phyloP scores from a whole-genome alignment of 2,888 invertebrate species.

The Epirrhoe alternata region DNA sequence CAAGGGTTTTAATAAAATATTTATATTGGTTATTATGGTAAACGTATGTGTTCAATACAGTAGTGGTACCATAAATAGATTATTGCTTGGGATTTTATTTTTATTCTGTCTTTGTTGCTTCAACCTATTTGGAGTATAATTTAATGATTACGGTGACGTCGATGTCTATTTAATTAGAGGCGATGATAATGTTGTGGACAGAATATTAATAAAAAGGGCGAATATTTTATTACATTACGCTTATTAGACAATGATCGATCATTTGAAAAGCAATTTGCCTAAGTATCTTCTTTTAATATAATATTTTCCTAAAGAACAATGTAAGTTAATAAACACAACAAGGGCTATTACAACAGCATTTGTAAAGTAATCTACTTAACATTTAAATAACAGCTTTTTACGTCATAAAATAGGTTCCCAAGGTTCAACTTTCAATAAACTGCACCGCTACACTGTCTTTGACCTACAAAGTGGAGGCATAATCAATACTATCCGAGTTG shows the following conservation, averaged over 20 bases:
- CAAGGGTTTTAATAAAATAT: not conserved
- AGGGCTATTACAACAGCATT: too few relatives aligned
- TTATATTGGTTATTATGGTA: slow-evolving; percentile 4
- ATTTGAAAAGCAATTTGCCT: not conserved
- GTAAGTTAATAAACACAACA: not conserved
- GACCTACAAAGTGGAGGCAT: slow-evolving; percentile 23
- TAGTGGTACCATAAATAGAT: slow-evolving; percentile 29
- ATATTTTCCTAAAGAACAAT: not conserved
- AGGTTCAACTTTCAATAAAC: not conserved
- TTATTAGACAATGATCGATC: not conserved
- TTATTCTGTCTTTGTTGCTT: slow-evolving; percentile 28
- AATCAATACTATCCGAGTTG: slow-evolving; percentile 34
- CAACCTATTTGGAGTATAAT: slow-evolving; percentile 29
- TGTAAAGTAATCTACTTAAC: too few relatives aligned
- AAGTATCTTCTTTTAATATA: not conserved
- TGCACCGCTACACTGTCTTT: slow-evolving; percentile 2
- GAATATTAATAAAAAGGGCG: not conserved
- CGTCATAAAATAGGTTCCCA: not conserved
- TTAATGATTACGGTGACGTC: slow-evolving; percentile 30
- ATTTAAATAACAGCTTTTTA: not conserved
- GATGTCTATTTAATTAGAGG: slow-evolving; percentile 14
- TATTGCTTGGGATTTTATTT: slow-evolving; percentile 22
- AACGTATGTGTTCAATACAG: not conserved
- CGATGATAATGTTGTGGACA: slow-evolving; percentile 1
- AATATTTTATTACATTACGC: not conserved